Evolutionary conservation across 1,140 invertebrate species (phyloP).

Genomic region (Formica selysi): DNA sequence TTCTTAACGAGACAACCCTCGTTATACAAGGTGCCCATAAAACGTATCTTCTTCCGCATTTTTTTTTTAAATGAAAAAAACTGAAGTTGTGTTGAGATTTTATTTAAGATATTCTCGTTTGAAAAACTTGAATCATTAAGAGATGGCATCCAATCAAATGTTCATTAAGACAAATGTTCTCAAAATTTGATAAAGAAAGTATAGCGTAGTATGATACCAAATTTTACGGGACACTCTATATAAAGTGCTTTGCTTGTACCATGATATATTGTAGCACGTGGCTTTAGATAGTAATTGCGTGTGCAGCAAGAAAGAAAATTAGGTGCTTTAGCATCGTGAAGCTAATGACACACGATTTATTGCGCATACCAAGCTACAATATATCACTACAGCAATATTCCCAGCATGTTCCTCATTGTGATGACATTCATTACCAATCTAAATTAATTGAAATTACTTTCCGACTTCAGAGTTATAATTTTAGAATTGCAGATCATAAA

Average conservation of each 20-base stretch:
- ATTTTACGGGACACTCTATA: slow-evolving; percentile 2
- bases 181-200: not conserved
- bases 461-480: not conserved
- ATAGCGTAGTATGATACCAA: not conserved
- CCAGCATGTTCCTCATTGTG: not conserved
- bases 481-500: not conserved
- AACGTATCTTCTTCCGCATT: not conserved
- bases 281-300: slow-evolving; percentile 8
- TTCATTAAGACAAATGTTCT: not conserved
- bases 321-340: not conserved
- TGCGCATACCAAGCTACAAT: not conserved
- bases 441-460: slow-evolving; percentile 19
- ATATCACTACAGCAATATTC: not conserved
- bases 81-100: not conserved
- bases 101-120: not conserved
- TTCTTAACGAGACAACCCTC: not conserved
- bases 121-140: slow-evolving; percentile 1
- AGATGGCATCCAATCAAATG: not conserved
- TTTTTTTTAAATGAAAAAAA: slow-evolving; percentile 4
- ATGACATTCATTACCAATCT: not conserved
- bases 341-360: slow-evolving; percentile 34
- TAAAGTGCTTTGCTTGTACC: not conserved
- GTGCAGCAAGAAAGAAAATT: slow-evolving; percentile 35
- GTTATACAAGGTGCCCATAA: not conserved
- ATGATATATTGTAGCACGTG: not conserved